Conservation (phyloP, 2,888 invertebrate genomes). For the Yponomeuta evonymella region DNA sequence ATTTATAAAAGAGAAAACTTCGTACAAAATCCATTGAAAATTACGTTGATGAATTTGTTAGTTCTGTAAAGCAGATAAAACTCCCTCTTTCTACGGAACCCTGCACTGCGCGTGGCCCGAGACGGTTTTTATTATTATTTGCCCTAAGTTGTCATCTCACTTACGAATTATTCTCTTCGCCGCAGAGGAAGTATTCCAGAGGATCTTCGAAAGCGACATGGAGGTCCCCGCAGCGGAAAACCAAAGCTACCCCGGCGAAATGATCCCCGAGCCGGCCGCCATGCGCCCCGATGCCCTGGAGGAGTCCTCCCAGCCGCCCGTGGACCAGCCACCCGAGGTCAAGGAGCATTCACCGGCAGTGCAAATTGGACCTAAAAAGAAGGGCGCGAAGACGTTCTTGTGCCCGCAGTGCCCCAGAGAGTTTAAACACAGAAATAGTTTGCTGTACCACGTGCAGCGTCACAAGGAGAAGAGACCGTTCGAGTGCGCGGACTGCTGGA, state of each 20-base stretch:
- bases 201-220: conserved; percentile 46
- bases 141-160: neutral
- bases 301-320: conserved; percentile 12
- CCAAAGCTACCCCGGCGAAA: conserved; percentile 33
- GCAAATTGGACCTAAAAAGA: neutral
- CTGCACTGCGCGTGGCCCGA: no score
- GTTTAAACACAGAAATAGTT: conserved; percentile 88
- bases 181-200: conserved; percentile 61
- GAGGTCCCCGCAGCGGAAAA: conserved; percentile 36
- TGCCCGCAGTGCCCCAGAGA: conserved; percentile 83
- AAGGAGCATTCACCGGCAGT: neutral
- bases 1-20: no score
- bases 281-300: conserved; percentile 12
- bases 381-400: conserved; percentile 42
- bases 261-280: conserved; percentile 31
- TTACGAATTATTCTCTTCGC: neutral
- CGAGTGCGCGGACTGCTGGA: conserved; percentile 86
- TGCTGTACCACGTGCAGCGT: conserved; percentile 88
- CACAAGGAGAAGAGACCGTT: conserved; percentile 87
- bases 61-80: no score
- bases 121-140: no score
- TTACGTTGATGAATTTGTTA: no score
- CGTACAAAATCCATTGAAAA: no score
- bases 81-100: no score
- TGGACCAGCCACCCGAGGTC: neutral